Conservation (phyloP, 2,113 vertebrate species). For the Ptilonorhynchus violaceus region DNA sequence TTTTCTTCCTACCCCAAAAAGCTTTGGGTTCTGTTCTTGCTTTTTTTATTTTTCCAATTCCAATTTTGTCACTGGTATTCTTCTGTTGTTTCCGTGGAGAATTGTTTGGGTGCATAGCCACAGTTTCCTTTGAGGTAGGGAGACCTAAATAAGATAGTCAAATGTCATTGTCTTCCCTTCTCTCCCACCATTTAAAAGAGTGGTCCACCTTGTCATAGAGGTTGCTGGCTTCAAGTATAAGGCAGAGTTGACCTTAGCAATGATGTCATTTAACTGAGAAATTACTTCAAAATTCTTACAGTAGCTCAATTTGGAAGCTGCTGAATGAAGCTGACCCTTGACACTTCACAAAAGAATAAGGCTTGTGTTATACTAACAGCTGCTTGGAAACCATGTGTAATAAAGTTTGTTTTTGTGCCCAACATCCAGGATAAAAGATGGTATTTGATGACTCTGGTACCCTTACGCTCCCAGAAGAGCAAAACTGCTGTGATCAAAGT, state of each 20-base stretch:
- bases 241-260: neutral
- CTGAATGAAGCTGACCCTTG: slow-evolving; percentile 53
- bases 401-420: slow-evolving; percentile 53
- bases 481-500: slow-evolving; percentile 38
- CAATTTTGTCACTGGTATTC: neutral
- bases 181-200: neutral
- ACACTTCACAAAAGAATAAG: slow-evolving; percentile 46
- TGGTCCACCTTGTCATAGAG: neutral
- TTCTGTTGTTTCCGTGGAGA: neutral
- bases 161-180: neutral
- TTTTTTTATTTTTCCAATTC: slow-evolving; percentile 7
- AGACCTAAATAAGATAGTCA: neutral
- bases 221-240: neutral
- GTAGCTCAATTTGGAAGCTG: slow-evolving; percentile 52
- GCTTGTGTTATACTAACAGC: slow-evolving; percentile 59
- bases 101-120: neutral
- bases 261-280: neutral
- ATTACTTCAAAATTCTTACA: slow-evolving; percentile 46
- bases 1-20: slow-evolving; percentile 53
- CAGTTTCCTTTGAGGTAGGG: neutral
- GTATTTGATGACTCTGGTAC: neutral
- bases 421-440: slow-evolving; percentile 28
- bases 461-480: slow-evolving; percentile 5
- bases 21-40: slow-evolving; percentile 50
- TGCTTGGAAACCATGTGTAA: slow-evolving; percentile 57